Percentiles rank a stretch among this genome's conserved stretches.
These are phyloP conservation scores for Oscheius sp. DNA, from an alignment of 1,140 invertebrate species.

Conservation along the genomic window DNA sequence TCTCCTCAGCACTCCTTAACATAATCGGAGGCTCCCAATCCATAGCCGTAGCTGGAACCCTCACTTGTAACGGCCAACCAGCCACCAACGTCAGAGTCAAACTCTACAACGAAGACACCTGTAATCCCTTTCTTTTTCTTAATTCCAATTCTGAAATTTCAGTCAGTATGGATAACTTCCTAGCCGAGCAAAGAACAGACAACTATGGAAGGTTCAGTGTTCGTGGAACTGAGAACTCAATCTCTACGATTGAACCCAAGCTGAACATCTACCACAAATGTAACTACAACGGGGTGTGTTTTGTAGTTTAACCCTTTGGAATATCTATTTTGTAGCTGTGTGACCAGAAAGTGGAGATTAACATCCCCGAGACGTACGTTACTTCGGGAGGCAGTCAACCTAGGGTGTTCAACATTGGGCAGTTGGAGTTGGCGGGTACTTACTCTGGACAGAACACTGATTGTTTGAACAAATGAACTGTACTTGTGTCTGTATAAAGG, in stretches of 20 bases:
- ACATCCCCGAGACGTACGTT: background rate
- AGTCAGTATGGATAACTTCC: slow-evolving; percentile 7
- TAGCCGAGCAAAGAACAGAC: slow-evolving; percentile 7
- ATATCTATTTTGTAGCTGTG: background rate
- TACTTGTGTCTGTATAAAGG: too few relatives aligned
- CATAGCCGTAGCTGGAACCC: slow-evolving; percentile 5
- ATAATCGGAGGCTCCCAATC: slow-evolving; percentile 10
- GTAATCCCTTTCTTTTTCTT: too few relatives aligned
- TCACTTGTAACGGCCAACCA: slow-evolving; percentile 27
- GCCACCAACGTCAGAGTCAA: slow-evolving; percentile 28
- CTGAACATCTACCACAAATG: slow-evolving; percentile 28
- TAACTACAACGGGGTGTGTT: slow-evolving; percentile 21
- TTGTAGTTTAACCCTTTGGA: background rate
- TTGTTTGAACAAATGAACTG: background rate
- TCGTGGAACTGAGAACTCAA: slow-evolving; percentile 12
- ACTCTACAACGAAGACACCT: slow-evolving; percentile 15
- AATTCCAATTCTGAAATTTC: background rate
- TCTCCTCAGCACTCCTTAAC: background rate
- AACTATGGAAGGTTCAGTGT: slow-evolving; percentile 8
- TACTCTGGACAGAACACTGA: background rate
- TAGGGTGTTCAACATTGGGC: background rate
- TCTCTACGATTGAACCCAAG: slow-evolving; percentile 20
- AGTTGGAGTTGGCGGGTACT: background rate
- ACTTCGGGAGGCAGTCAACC: background rate
- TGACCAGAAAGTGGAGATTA: background rate